phyloP scores from a whole-genome alignment of 1,140 invertebrate genomes.

The Ceratina japonica region DNA sequence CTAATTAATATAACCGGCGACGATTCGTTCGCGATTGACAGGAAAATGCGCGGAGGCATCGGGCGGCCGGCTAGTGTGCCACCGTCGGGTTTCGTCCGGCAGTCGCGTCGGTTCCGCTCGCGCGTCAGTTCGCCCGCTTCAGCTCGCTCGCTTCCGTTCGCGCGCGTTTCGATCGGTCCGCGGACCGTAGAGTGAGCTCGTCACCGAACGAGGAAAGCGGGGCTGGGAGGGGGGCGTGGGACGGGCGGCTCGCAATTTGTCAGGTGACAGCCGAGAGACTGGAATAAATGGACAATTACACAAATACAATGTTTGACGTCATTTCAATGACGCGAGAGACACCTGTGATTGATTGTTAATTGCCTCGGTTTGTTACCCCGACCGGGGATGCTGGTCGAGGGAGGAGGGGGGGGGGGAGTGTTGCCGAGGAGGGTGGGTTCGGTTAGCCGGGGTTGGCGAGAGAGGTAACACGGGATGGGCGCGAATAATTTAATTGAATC shows the following conservation, averaged over 20 bases:
- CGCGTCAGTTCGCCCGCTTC: conserved; percentile 4
- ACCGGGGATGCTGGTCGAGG: conserved; percentile 57
- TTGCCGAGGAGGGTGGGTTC: conserved; percentile 35
- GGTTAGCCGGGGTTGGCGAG: conserved; percentile 32
- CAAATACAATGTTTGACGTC: conserved; percentile 80
- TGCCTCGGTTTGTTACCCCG: conserved; percentile 79
- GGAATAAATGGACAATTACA: conserved; percentile 81
- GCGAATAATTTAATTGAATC: conserved; percentile 76
- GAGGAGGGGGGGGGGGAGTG: conserved; percentile 16
- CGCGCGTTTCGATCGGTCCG: conserved; percentile 2
- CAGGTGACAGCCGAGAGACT: conserved; percentile 78
- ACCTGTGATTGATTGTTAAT: conserved; percentile 80
- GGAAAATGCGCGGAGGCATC: conserved; percentile 66
- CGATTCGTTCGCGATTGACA: conserved; percentile 75
- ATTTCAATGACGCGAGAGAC: conserved; percentile 80
- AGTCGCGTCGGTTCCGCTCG: conserved; percentile 6
- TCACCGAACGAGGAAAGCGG: conserved; percentile 30
- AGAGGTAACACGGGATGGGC: conserved; percentile 57
- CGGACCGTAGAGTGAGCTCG: conserved; percentile 50
- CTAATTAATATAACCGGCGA: conserved; percentile 76
- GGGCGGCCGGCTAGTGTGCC: neutral
- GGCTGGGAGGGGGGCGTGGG: conserved; percentile 3
- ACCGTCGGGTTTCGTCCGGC: conserved; percentile 16
- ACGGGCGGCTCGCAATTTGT: conserved; percentile 74
- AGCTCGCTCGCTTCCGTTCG: conserved; percentile 24